Conservation (phyloP, 64 coral and sea anemone genomes). For the Astreopora myriophthalma region DNA sequence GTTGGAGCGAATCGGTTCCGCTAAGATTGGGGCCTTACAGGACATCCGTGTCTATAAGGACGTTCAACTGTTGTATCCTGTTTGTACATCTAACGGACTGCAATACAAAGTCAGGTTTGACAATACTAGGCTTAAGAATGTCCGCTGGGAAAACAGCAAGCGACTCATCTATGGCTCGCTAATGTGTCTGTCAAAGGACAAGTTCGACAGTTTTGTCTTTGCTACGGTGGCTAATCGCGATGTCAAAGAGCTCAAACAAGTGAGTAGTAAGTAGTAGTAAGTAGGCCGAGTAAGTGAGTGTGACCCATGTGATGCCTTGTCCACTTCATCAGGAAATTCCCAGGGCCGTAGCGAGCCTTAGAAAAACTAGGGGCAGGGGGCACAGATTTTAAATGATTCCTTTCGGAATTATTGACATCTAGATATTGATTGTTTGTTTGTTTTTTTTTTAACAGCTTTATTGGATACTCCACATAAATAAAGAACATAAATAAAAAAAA, state of each 20-base stretch:
- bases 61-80: constrained; percentile 28
- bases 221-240: constrained; percentile 55
- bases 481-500: too few relatives aligned
- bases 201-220: constrained; percentile 25
- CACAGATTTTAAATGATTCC: too few relatives aligned
- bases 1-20: neutral
- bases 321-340: too few relatives aligned
- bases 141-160: constrained; percentile 64
- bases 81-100: constrained; percentile 35
- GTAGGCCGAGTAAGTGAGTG: neutral
- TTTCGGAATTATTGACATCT: too few relatives aligned
- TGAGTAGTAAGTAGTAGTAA: neutral
- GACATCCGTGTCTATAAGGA: constrained; percentile 66
- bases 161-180: constrained; percentile 52
- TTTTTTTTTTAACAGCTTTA: too few relatives aligned
- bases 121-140: neutral
- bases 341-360: too few relatives aligned
- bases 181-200: constrained; percentile 54
- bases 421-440: too few relatives aligned
- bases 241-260: constrained; percentile 24
- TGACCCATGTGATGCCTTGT: too few relatives aligned
- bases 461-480: too few relatives aligned
- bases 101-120: constrained; percentile 49
- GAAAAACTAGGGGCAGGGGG: too few relatives aligned
- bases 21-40: neutral